A percentile compares a stretch with the other conserved stretches of the same genome.
phyloP scores from a whole-genome alignment of 1,140 invertebrate genomes.

The Gonioctena quinquepunctata region DNA sequence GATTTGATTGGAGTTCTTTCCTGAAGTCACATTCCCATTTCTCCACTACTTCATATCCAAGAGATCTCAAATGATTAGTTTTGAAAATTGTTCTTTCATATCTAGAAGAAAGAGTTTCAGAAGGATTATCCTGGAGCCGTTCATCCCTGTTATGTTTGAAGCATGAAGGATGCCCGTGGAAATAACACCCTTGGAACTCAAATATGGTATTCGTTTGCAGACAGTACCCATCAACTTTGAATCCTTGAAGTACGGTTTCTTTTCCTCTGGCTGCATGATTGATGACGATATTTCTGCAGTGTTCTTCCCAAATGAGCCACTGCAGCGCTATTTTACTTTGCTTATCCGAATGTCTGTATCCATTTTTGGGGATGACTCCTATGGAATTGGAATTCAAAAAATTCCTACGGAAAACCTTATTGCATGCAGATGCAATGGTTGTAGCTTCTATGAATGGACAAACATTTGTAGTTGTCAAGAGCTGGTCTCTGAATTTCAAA shows the following conservation, averaged over 20 bases:
- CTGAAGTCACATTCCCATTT: neutral
- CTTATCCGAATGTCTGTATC: neutral
- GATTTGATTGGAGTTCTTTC: neutral
- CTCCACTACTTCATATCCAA: neutral
- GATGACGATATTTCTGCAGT: conserved; percentile 7
- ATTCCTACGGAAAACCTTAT: conserved; percentile 27
- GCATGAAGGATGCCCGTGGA: conserved; percentile 6
- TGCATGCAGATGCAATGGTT: conserved; percentile 25
- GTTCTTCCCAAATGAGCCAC: conserved; percentile 7
- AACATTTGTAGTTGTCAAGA: conserved; percentile 14
- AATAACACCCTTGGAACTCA: conserved; percentile 27
- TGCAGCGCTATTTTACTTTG: neutral
- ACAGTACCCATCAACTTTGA: conserved; percentile 16
- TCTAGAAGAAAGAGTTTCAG: neutral
- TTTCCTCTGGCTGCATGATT: neutral
- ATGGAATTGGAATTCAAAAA: conserved; percentile 22
- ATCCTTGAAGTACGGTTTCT: conserved; percentile 5
- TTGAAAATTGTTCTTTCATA: neutral
- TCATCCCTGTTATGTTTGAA: neutral
- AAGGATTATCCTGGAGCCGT: neutral
- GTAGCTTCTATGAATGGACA: conserved; percentile 17
- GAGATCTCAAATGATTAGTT: neutral
- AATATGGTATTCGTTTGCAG: conserved; percentile 14
- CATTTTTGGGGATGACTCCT: conserved; percentile 2
- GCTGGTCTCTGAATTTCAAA: conserved; percentile 18